phyloP scores from a whole-genome alignment of 1,140 invertebrate genomes.

The Drosophila lacertosa region DNA sequence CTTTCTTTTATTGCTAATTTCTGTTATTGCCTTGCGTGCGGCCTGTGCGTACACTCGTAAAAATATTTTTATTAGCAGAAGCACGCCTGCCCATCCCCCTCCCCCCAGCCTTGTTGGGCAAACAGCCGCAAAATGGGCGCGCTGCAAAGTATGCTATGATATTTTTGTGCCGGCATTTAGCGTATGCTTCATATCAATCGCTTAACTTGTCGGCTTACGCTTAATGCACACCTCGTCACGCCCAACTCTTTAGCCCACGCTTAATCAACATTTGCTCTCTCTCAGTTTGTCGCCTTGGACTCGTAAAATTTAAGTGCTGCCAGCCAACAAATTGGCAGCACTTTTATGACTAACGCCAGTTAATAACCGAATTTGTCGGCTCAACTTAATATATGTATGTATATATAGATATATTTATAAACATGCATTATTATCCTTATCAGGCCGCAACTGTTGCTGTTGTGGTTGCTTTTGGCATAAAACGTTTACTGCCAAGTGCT shows the following conservation, averaged over 20 bases:
- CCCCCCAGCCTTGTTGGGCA: neutral
- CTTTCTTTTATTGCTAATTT: conserved; percentile 78
- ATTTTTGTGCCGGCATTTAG: conserved; percentile 26
- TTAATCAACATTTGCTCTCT: neutral
- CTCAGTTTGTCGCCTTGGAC: conserved; percentile 50
- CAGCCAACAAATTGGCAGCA: conserved; percentile 17
- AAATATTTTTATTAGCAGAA: conserved; percentile 75
- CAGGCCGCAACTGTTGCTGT: neutral
- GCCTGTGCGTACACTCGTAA: conserved; percentile 69
- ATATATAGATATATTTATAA: conserved; percentile 17
- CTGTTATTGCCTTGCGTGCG: conserved; percentile 75
- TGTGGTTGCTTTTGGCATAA: conserved; percentile 8
- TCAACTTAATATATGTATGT: conserved; percentile 41
- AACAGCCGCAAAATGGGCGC: neutral
- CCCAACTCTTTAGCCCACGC: neutral
- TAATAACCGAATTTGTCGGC: conserved; percentile 77
- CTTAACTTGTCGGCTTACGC: conserved; percentile 3
- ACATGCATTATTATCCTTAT: conserved; percentile 8
- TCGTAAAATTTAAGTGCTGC: conserved; percentile 65
- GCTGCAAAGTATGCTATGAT: conserved; percentile 51
- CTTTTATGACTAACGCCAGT: conserved; percentile 57
- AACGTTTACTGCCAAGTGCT: conserved; percentile 15
- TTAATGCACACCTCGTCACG: neutral
- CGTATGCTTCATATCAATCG: conserved; percentile 28
- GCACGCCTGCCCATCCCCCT: neutral